These are phyloP conservation scores for Clinocottus analis DNA, from an alignment of 2,113 vertebrate species.

Conservation along the genomic window DNA sequence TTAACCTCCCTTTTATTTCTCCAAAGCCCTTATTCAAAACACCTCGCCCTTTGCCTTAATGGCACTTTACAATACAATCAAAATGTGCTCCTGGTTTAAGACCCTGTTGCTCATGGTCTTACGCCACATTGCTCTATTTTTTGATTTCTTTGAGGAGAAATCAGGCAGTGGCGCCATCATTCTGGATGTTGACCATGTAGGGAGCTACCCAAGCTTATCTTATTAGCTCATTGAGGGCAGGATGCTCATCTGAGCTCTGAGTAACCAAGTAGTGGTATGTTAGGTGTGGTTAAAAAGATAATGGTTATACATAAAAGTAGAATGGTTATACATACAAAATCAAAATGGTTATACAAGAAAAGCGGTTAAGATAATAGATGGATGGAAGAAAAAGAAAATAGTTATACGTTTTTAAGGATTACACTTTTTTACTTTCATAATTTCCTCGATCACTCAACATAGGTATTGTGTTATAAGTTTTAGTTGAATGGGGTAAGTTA, in stretches of 20 bases:
- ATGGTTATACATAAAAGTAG: too few species aligned
- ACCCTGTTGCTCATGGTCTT: slow-evolving; percentile 14
- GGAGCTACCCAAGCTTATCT: not conserved
- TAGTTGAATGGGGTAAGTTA: not conserved
- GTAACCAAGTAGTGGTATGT: slow-evolving; percentile 8
- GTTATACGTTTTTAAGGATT: too few species aligned
- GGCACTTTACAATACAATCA: slow-evolving; percentile 20
- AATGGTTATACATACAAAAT: too few species aligned
- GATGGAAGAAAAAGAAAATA: too few species aligned
- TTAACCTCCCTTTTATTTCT: slow-evolving; percentile 55
- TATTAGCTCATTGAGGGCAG: not conserved
- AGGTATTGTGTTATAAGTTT: not conserved
- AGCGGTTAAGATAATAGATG: too few species aligned
- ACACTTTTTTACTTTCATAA: too few species aligned
- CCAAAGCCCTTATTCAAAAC: slow-evolving; percentile 44
- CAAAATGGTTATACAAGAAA: too few species aligned
- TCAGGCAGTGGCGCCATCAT: not conserved
- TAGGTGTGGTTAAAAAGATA: too few species aligned
- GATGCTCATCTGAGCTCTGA: not conserved
- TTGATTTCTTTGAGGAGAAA: slow-evolving; percentile 9
- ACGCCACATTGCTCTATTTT: slow-evolving; percentile 28
- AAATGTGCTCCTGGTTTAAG: slow-evolving; percentile 9
- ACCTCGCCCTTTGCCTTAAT: slow-evolving; percentile 40
- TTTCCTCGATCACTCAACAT: too few species aligned
- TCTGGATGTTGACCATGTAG: slow-evolving; percentile 5